These are phyloP conservation scores for Pyxicephalus adspersus DNA, from an alignment of 2,113 vertebrate genomes.

Conservation along the genomic window DNA sequence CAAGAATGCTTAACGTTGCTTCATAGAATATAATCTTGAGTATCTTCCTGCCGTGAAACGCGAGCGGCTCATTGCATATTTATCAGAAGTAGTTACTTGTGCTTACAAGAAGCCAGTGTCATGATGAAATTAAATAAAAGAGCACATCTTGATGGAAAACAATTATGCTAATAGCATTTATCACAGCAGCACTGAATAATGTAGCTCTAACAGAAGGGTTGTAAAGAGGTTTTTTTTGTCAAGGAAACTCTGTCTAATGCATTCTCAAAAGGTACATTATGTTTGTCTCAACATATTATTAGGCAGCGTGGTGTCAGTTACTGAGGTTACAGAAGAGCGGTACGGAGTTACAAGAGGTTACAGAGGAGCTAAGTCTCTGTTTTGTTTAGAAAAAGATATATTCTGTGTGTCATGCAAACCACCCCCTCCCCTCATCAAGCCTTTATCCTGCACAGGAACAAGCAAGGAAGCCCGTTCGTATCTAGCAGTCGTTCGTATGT, in stretches of 20 bases:
- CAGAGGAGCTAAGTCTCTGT: too few species aligned
- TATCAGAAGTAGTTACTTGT: constrained; percentile 49
- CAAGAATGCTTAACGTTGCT: constrained; percentile 42
- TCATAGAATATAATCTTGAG: constrained; percentile 35
- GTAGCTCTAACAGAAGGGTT: constrained; percentile 33
- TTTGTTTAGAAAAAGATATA: too few species aligned
- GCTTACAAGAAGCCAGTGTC: constrained; percentile 50
- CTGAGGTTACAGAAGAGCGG: too few species aligned
- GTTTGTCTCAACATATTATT: too few species aligned
- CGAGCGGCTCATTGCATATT: constrained; percentile 50
- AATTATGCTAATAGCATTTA: constrained; percentile 55
- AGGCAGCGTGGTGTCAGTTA: too few species aligned
- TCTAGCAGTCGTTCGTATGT: too few species aligned
- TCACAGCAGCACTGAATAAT: constrained; percentile 51
- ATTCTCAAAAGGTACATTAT: too few species aligned
- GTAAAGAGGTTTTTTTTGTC: constrained; percentile 48
- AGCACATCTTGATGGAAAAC: constrained; percentile 57
- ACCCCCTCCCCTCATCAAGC: too few species aligned
- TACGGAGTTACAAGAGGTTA: too few species aligned
- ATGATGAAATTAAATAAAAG: constrained; percentile 57
- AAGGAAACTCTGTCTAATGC: constrained; percentile 38
- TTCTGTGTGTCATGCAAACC: too few species aligned
- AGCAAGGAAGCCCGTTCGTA: too few species aligned
- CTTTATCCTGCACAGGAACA: too few species aligned
- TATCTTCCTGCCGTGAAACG: constrained; percentile 27